A percentile compares a stretch with the other conserved stretches of the same genome.
Evolutionary conservation across 2,113 vertebrate genomes (phyloP).

Genomic region (Lates calcarifer): DNA sequence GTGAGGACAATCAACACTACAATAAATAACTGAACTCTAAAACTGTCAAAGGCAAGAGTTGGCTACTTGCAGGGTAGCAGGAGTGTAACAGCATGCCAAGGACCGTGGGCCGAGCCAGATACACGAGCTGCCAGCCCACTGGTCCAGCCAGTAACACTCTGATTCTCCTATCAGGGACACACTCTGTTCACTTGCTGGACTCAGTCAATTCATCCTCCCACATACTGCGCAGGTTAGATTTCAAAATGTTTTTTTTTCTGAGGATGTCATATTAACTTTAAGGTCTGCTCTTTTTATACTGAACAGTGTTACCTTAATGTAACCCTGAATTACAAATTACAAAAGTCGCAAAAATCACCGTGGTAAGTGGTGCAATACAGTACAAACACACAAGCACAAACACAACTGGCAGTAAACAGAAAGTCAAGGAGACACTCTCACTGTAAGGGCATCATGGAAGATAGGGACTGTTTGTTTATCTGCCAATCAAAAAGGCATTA

Average conservation of each 20-base stretch:
- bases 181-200: background rate
- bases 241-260: background rate
- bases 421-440: background rate
- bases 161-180: slow-evolving; percentile 6
- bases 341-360: background rate
- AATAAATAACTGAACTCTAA: slow-evolving; percentile 36
- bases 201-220: background rate
- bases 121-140: slow-evolving; percentile 2
- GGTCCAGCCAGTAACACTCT: slow-evolving; percentile 1
- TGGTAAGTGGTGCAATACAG: background rate
- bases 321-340: background rate
- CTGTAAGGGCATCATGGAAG: background rate
- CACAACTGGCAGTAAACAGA: background rate
- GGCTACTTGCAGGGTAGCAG: background rate
- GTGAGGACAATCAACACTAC: slow-evolving; percentile 29
- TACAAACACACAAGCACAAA: background rate
- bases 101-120: slow-evolving; percentile 14
- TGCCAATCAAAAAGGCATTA: background rate
- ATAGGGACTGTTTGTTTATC: background rate
- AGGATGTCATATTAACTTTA: background rate
- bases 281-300: background rate
- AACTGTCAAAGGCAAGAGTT: slow-evolving; percentile 41
- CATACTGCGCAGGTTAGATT: background rate
- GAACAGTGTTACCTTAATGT: background rate
- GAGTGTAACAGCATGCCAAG: slow-evolving; percentile 19